phyloP scores from a whole-genome alignment of 2,113 vertebrate genomes.

The Amphilophus citrinellus region DNA sequence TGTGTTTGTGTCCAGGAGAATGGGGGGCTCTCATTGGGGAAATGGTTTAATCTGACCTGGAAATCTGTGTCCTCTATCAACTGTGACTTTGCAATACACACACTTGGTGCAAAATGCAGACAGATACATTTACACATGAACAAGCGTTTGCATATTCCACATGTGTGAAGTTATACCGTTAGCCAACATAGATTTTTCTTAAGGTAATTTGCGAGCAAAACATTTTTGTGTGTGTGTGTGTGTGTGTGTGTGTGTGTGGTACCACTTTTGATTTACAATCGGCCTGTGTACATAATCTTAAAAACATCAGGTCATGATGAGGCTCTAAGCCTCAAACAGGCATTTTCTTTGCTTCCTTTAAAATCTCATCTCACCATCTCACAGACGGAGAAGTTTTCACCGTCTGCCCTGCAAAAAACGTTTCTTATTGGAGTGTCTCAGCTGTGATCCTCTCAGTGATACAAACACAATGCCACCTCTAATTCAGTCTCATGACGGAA shows the following conservation, averaged over 20 bases:
- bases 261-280: background rate
- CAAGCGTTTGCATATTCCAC: background rate
- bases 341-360: constrained; percentile 2
- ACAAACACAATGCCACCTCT: constrained; percentile 73
- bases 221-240: background rate
- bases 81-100: constrained; percentile 70
- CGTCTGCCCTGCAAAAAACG: constrained; percentile 19
- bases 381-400: constrained; percentile 31
- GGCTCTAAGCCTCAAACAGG: background rate
- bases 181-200: background rate
- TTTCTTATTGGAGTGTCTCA: constrained; percentile 50
- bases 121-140: constrained; percentile 41
- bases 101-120: constrained; percentile 38
- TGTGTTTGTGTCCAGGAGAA: constrained; percentile 97
- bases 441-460: constrained; percentile 61
- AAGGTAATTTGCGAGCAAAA: background rate
- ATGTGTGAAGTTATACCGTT: background rate
- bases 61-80: constrained; percentile 84
- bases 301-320: background rate
- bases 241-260: no score
- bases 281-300: background rate
- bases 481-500: constrained; percentile 74
- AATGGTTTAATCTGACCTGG: constrained; percentile 83
- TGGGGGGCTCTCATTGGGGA: constrained; percentile 86
- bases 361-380: background rate